Percentiles rank a stretch among this genome's conserved stretches.
Conservation (phyloP, 2,888 invertebrate species). For the Ferrisia virgata region DNA sequence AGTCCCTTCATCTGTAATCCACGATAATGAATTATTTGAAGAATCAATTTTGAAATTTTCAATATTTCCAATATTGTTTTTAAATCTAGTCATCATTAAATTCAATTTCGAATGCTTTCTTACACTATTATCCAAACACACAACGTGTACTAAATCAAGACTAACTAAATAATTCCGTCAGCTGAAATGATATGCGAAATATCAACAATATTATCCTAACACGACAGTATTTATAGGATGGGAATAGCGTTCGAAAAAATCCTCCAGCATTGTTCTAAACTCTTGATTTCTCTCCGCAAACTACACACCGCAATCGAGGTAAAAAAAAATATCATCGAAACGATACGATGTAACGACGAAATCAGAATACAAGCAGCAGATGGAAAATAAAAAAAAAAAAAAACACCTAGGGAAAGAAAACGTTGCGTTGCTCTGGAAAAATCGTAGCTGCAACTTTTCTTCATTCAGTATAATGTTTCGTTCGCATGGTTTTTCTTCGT, state of each 20-base stretch:
- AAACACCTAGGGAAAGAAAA: background rate
- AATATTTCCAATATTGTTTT: no score
- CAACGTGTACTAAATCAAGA: no score
- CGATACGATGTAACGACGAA: background rate
- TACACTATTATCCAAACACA: no score
- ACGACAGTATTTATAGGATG: background rate
- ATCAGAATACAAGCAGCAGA: no score
- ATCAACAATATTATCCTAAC: no score
- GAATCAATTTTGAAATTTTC: no score
- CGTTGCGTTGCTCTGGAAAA: background rate
- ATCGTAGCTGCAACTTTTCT: background rate
- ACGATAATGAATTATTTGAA: no score
- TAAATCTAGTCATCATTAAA: no score
- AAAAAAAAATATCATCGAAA: background rate
- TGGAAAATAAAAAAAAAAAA: background rate
- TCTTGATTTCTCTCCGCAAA: background rate
- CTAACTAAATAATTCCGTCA: no score
- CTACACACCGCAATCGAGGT: background rate
- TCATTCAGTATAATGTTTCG: background rate
- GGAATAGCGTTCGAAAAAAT: background rate
- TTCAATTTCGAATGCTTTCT: no score
- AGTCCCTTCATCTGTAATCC: no score
- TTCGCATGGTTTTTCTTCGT: constrained; percentile 24
- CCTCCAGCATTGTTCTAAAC: background rate
- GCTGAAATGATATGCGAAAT: no score